Evolutionary conservation across 2,113 vertebrate genomes (phyloP).

Genomic region (Paraplagusia blochii): DNA sequence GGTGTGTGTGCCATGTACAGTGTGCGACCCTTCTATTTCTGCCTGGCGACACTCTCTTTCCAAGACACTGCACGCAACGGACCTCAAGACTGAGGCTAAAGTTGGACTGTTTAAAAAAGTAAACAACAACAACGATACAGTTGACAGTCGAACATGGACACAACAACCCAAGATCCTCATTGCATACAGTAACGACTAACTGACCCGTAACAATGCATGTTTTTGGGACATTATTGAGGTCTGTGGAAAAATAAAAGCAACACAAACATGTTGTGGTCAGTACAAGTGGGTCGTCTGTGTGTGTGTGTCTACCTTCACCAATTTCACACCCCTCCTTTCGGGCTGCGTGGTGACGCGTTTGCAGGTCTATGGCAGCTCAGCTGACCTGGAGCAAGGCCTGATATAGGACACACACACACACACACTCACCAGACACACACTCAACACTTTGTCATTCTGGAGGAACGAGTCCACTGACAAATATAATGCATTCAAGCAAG

Average conservation of each 20-base stretch:
- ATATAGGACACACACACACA: slow-evolving; percentile 24
- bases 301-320: background rate
- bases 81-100: slow-evolving; percentile 15
- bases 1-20: slow-evolving; percentile 5
- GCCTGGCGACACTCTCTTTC: slow-evolving; percentile 15
- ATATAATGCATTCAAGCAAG: background rate
- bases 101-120: slow-evolving; percentile 5
- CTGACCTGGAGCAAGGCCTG: slow-evolving; percentile 34
- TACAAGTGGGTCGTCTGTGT: background rate
- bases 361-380: slow-evolving; percentile 49
- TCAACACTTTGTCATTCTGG: background rate
- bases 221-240: no score
- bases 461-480: background rate
- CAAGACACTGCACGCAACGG: background rate
- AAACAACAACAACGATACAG: background rate
- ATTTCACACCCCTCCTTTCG: slow-evolving; percentile 35
- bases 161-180: background rate
- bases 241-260: background rate
- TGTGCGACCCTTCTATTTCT: slow-evolving; percentile 34
- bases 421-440: slow-evolving; percentile 4
- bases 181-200: background rate
- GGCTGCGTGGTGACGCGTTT: slow-evolving; percentile 20
- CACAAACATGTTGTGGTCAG: slow-evolving; percentile 1
- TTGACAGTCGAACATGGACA: background rate
- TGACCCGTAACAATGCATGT: no score